Conservation (phyloP, 2,888 invertebrate species). For the Dione juno region DNA sequence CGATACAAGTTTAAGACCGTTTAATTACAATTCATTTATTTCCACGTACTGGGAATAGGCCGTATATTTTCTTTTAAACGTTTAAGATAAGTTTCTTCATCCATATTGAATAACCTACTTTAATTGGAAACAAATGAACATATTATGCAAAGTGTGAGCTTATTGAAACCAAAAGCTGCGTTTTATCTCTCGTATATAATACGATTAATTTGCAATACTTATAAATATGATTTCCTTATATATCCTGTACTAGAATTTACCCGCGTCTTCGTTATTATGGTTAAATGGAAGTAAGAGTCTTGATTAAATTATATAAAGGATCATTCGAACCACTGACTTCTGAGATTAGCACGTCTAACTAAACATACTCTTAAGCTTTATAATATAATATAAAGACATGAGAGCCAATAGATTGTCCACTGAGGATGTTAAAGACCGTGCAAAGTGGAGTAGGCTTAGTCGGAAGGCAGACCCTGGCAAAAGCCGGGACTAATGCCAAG, state of each 20-base stretch:
- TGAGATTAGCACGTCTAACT: no score
- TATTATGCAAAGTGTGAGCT: slow-evolving; percentile 39
- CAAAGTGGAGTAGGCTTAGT: no score
- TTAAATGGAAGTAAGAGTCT: no score
- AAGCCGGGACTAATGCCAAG: no score
- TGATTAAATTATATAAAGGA: no score
- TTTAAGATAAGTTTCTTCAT: slow-evolving; percentile 34
- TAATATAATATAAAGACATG: no score
- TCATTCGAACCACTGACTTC: no score
- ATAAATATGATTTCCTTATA: background rate
- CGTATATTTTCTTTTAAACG: slow-evolving; percentile 21
- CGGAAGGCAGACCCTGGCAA: no score
- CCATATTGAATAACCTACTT: slow-evolving; percentile 38
- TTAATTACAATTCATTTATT: slow-evolving; percentile 16
- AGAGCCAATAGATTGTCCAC: no score
- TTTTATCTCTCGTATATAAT: slow-evolving; percentile 40
- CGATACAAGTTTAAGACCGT: background rate
- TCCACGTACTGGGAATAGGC: background rate
- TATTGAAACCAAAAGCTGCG: slow-evolving; percentile 44
- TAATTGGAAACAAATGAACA: slow-evolving; percentile 24
- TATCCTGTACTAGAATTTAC: background rate
- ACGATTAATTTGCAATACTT: slow-evolving; percentile 35
- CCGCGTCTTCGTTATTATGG: no score
- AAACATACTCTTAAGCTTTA: no score
- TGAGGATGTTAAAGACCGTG: no score